Conservation (phyloP, 2,888 invertebrate genomes). For the Dryobota labecula region DNA sequence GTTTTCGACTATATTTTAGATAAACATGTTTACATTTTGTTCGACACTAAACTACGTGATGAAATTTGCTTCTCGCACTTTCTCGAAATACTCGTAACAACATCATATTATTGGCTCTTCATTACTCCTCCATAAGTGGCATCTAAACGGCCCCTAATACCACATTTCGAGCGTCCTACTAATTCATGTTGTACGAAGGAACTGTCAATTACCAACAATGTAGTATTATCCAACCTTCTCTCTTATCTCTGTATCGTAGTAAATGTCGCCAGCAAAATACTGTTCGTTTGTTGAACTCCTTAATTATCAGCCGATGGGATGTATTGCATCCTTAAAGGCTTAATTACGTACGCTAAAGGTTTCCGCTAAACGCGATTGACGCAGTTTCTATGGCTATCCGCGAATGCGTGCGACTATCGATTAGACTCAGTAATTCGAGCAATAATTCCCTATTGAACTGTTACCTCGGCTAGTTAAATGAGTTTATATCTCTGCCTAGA, state of each 20-base stretch:
- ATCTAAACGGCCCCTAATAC: conserved; percentile 45
- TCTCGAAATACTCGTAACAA: conserved; percentile 29
- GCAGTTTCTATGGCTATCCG: conserved; percentile 75
- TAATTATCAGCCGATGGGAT: conserved; percentile 73
- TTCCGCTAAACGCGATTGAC: conserved; percentile 71
- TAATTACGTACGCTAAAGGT: conserved; percentile 74
- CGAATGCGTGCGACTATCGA: conserved; percentile 80
- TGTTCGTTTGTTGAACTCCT: conserved; percentile 70
- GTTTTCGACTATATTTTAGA: conserved; percentile 18
- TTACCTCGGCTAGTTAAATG: conserved; percentile 76
- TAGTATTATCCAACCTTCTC: conserved; percentile 58
- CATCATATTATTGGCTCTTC: conserved; percentile 42
- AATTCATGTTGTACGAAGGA: conserved; percentile 53
- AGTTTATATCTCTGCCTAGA: conserved; percentile 74
- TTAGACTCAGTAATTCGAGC: conserved; percentile 80
- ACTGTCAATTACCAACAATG: conserved; percentile 66
- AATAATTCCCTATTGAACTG: conserved; percentile 84
- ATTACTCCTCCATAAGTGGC: conserved; percentile 42
- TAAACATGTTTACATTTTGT: conserved; percentile 39
- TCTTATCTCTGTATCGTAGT: conserved; percentile 62
- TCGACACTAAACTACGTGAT: conserved; percentile 7
- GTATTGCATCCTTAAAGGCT: conserved; percentile 75
- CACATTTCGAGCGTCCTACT: conserved; percentile 47
- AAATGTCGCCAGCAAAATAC: conserved; percentile 64
- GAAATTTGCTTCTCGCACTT: conserved; percentile 31